phyloP scores from a whole-genome alignment of 2,888 invertebrate genomes.

The Rhimphoctona megacephalus region DNA sequence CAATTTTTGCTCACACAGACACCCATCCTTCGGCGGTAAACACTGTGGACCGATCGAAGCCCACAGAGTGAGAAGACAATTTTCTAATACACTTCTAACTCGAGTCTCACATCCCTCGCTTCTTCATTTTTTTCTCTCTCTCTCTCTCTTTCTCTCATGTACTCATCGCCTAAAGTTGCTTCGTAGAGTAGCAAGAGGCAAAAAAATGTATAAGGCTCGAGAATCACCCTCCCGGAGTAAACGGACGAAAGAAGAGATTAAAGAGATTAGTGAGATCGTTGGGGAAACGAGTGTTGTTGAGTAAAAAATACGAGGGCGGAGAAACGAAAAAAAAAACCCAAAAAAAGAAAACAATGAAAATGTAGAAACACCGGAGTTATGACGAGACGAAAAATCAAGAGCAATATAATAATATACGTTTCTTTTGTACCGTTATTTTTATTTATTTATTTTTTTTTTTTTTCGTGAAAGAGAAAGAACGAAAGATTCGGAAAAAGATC shows the following conservation, averaged over 20 bases:
- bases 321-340: neutral
- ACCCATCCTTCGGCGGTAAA: neutral
- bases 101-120: slow-evolving; percentile 3
- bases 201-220: slow-evolving; percentile 11
- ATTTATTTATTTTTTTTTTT: no score
- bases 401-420: neutral
- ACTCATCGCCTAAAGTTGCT: neutral
- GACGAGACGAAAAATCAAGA: slow-evolving; percentile 9
- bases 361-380: neutral
- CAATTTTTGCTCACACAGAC: slow-evolving; percentile 43
- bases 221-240: neutral
- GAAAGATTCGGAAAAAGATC: neutral
- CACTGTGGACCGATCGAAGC: slow-evolving; percentile 1
- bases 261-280: slow-evolving; percentile 47
- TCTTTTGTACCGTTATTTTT: neutral
- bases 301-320: neutral
- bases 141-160: neutral
- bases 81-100: slow-evolving; percentile 46
- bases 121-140: neutral
- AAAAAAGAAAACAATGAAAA: slow-evolving; percentile 25
- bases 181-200: neutral
- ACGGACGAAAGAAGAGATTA: slow-evolving; percentile 19
- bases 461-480: neutral
- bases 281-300: slow-evolving; percentile 26
- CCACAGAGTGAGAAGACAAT: slow-evolving; percentile 41